These are phyloP conservation scores for Hassar affinis DNA, from an alignment of 2,113 vertebrate genomes.

Conservation along the genomic window DNA sequence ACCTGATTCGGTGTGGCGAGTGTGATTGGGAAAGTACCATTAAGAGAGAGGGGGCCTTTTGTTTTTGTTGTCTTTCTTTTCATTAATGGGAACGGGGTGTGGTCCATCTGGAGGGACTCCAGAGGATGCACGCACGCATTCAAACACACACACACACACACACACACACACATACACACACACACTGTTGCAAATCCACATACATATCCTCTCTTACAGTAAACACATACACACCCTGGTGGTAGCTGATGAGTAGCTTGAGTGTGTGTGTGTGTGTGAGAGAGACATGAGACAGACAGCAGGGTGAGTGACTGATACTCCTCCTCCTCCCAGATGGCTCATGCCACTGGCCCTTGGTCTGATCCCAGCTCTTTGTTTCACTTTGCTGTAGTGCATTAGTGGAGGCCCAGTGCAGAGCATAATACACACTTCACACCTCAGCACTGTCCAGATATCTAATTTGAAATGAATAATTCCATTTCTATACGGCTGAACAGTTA, in stretches of 20 bases:
- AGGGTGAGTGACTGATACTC: conserved; percentile 73
- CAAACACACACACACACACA: conserved; percentile 49
- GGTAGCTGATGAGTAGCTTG: conserved; percentile 16
- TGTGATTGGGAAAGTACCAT: conserved; percentile 93
- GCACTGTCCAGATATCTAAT: conserved; percentile 10
- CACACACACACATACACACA: conserved; percentile 63
- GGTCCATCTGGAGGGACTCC: conserved; percentile 70
- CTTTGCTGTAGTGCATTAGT: conserved; percentile 67
- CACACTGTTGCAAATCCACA: conserved; percentile 36
- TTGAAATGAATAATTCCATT: background rate
- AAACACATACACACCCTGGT: conserved; percentile 42
- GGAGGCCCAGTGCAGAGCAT: conserved; percentile 66
- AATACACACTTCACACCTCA: conserved; percentile 11
- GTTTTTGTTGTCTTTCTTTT: conserved; percentile 72
- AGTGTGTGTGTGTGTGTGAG: conserved; percentile 50
- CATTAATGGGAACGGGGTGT: conserved; percentile 92
- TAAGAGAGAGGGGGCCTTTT: conserved; percentile 63
- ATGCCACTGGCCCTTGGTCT: conserved; percentile 76
- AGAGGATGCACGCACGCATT: conserved; percentile 35
- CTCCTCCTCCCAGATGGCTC: conserved; percentile 73
- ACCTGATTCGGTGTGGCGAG: conserved; percentile 87
- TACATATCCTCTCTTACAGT: conserved; percentile 32
- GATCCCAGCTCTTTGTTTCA: conserved; percentile 74
- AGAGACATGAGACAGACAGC: conserved; percentile 66
- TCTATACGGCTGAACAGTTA: background rate